Base-by-base conservation (phyloP, 2,797 vertebrate species). In the Chaenodraco wilsoni region DNA sequence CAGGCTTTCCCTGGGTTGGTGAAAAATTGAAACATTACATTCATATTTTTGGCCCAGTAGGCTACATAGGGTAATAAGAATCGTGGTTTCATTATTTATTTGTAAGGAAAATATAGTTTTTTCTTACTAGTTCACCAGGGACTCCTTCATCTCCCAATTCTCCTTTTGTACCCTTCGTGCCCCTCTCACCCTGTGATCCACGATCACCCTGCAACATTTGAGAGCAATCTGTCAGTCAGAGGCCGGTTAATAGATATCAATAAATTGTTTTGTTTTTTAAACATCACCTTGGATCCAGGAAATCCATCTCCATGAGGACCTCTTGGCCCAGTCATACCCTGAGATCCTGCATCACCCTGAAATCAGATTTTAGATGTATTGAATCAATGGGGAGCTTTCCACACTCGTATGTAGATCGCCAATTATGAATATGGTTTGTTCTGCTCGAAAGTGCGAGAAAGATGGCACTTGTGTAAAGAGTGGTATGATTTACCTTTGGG, bases 301-400 rank as follows among this genome's bases (percentile, higher is more conserved):
- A 95, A 89, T 72, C 97, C 97, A 50, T 98, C 95, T 84, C 97
- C 97, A 76, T 92, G 78, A 65, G 93, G 93, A 2, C 97, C 97
- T 90, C 96, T 95, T 16, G 96, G 95, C 68, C 97, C 97, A 68
- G 95, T 95, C 86, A 97, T 90, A 82, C 97, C 97, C 84, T 95
- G 95, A 89, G 92, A 85, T 84, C 97, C 97, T 81, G 95, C 94
- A 74, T 96, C 96, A 66, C 97, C 97, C 97, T 98, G 81, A 86
- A 90, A 88, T 76, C 21, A 74, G 9, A 84, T 19, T n/a, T 27
- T 33, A 40, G 11, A 43, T 74, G 67, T 49, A 73, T 1, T 80
- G 37, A 68, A 59, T 62, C 19, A 46, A 13, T 56, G 0, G 3
- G n/a, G 12, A 68, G 1, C 17, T 37, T 50, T 73, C 13, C 8